These are phyloP conservation scores for Lutjanus erythropterus DNA, from an alignment of 2,113 vertebrate genomes.

Conservation along the genomic window DNA sequence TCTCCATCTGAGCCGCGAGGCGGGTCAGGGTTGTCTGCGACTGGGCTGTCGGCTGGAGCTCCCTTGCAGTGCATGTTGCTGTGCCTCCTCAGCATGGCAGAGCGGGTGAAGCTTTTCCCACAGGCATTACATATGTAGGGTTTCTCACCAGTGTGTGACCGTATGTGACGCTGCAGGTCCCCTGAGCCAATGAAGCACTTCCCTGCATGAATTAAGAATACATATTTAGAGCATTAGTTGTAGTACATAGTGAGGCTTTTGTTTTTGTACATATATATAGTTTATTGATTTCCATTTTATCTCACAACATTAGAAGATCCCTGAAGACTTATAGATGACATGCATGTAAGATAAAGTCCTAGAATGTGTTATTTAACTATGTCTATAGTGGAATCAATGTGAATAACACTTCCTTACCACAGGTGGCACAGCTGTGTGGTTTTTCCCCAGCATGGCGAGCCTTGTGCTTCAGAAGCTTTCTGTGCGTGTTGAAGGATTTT, in stretches of 20 bases:
- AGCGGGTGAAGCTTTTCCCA: conserved; percentile 93
- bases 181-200: conserved; percentile 94
- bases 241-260: background rate
- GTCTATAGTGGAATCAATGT: background rate
- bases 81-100: conserved; percentile 92
- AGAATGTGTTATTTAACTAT: background rate
- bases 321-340: too few relatives aligned
- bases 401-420: conserved; percentile 82
- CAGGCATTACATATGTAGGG: conserved; percentile 93
- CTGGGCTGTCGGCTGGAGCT: conserved; percentile 6
- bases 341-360: too few relatives aligned
- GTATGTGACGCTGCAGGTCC: conserved; percentile 92
- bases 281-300: too few relatives aligned
- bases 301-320: too few relatives aligned
- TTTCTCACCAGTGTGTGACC: conserved; percentile 95
- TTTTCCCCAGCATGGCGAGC: conserved; percentile 92
- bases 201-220: conserved; percentile 78
- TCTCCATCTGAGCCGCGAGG: conserved; percentile 39
- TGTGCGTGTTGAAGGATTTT: conserved; percentile 96
- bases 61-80: conserved; percentile 87
- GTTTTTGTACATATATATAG: too few relatives aligned
- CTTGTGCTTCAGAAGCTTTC: conserved; percentile 94
- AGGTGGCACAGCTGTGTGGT: conserved; percentile 93
- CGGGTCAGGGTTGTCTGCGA: conserved; percentile 40
- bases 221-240: background rate